Base-by-base conservation (phyloP, 2,113 vertebrate genomes). In the Heterotis niloticus region DNA sequence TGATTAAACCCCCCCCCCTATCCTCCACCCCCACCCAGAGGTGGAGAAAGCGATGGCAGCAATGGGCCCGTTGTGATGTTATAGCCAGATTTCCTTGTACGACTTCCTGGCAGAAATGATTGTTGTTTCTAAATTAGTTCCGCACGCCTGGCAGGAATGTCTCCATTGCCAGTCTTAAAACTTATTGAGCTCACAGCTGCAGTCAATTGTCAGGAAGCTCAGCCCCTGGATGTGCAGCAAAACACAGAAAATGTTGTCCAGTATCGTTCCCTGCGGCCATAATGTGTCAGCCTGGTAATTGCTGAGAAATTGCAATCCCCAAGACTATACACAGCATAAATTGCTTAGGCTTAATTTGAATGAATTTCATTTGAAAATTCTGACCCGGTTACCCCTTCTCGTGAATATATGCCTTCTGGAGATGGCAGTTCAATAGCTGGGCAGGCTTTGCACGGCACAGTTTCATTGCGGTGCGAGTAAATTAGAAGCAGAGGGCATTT, bases 81-180 rank as follows among this genome's bases (percentile, higher is more conserved):
- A 73, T 20, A 51, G 52, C 24, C n/a, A 9, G 54, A 7, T 54
- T 28, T 52, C 72, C 23, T 52, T 59, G 51, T 74, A 16, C 24
- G 54, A 57, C 52, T 74, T 74, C 52, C 72, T 74, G 72, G 83
- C 0, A 65, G 79, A 86, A 83, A 80, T 76, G 81, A 75, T 18
- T 78, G 85, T 84, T 87, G 80, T 51, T 34, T 78, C 84, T 85
- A 68, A 66, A 78, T 72, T 87, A 82, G 80, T 81, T 88, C 83
- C 79, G 84, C 87, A 87, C 81, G 88, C 85, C 84, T 82, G 84
- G 81, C 67, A 26, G 85, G 87, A 88, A 79, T 78, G 81, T 84
- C 86, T 81, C 79, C 75, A 70, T 81, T 82, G 20, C 62, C 57
- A 10, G 77, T 57, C 77, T 82, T 78, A 5, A 81, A 80, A 76